Evolutionary conservation across 92 coral and sea anemone genomes (phyloP).

Genomic region (Zoanthus solanderi): DNA sequence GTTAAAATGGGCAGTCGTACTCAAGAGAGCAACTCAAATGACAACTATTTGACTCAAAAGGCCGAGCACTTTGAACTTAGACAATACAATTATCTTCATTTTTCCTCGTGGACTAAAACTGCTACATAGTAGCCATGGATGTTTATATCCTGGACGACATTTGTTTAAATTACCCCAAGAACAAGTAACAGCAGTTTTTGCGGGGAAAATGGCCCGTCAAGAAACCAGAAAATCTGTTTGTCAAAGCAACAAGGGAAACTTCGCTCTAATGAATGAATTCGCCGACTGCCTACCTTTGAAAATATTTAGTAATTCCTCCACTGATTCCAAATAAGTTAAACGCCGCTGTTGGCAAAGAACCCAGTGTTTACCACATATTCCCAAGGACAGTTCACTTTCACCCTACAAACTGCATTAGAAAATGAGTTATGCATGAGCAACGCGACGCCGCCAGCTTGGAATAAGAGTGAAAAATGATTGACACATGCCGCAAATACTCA

Average conservation of each 20-base stretch:
- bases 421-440: slow-evolving; percentile 9
- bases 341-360: background rate
- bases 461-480: slow-evolving; percentile 63
- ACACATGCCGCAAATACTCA: slow-evolving; percentile 79
- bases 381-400: slow-evolving; percentile 21
- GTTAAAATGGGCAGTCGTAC: background rate
- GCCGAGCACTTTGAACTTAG: background rate
- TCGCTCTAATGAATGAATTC: background rate
- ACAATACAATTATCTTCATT: background rate
- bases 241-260: slow-evolving; percentile 25
- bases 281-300: slow-evolving; percentile 20
- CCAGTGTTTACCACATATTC: background rate
- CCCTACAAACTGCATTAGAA: slow-evolving; percentile 8
- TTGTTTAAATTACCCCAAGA: slow-evolving; percentile 27
- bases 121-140: background rate
- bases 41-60: slow-evolving; percentile 5
- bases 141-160: background rate
- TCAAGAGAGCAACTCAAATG: background rate
- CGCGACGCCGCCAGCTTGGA: slow-evolving; percentile 33
- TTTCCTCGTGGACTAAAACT: slow-evolving; percentile 10
- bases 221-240: slow-evolving; percentile 44
- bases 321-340: slow-evolving; percentile 20
- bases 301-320: slow-evolving; percentile 12
- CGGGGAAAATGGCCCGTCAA: slow-evolving; percentile 42
- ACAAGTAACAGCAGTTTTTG: slow-evolving; percentile 40